phyloP scores from a whole-genome alignment of 1,140 invertebrate genomes.

The Lepidurus arcticus region DNA sequence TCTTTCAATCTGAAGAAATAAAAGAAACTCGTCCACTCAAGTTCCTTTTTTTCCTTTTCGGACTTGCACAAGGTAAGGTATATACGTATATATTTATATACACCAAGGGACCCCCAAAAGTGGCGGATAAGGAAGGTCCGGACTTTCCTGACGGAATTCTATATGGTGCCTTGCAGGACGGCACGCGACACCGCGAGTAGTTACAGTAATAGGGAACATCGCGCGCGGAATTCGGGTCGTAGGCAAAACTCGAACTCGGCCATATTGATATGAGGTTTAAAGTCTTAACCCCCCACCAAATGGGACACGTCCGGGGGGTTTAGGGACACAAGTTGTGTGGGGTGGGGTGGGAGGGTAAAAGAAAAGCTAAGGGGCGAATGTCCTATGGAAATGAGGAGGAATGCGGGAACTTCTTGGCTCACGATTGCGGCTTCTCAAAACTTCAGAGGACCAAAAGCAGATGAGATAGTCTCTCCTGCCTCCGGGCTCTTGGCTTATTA shows the following conservation, averaged over 20 bases:
- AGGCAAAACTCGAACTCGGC: not conserved
- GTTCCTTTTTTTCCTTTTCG: not conserved
- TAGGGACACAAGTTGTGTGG: not conserved
- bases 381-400: constrained; percentile 7
- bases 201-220: not conserved
- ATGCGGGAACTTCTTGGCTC: constrained; percentile 4
- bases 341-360: not conserved
- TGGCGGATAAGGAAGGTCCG: not conserved
- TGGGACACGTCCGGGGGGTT: not conserved
- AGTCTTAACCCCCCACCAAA: not conserved
- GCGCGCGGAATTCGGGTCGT: not conserved
- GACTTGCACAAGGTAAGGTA: too few species aligned
- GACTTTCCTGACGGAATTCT: not conserved
- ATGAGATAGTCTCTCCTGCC: not conserved
- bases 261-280: constrained; percentile 16
- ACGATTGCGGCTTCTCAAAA: not conserved
- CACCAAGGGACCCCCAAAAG: not conserved
- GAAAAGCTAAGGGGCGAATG: not conserved
- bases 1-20: constrained; percentile 6
- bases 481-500: not conserved
- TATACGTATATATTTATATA: too few species aligned
- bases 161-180: not conserved
- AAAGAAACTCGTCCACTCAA: not conserved
- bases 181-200: not conserved
- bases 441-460: not conserved